Conservation (phyloP, 1,140 invertebrate species). For the Drosophila bipectinata region DNA sequence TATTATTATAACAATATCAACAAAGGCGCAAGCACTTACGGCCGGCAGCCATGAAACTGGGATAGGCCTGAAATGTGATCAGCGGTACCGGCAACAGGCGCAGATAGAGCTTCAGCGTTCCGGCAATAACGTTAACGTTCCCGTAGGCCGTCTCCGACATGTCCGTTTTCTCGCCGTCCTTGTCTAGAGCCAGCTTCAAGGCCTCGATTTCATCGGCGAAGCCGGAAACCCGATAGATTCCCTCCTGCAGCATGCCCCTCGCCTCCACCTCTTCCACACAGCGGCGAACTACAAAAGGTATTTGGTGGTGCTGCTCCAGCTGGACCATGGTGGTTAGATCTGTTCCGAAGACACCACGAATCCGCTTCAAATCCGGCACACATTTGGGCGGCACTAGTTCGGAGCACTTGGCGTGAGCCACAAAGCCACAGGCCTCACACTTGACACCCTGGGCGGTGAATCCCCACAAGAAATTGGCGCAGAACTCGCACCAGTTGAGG, state of each 20-base stretch:
- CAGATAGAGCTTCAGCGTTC: slow-evolving; percentile 94
- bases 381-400: slow-evolving; percentile 94
- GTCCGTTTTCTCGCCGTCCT: slow-evolving; percentile 92
- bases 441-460: slow-evolving; percentile 96
- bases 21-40: slow-evolving; percentile 87
- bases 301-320: slow-evolving; percentile 87
- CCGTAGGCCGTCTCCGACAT: slow-evolving; percentile 89
- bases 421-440: slow-evolving; percentile 96
- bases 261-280: slow-evolving; percentile 94
- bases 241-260: slow-evolving; percentile 92
- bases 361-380: slow-evolving; percentile 93
- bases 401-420: slow-evolving; percentile 93
- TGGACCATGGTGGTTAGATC: slow-evolving; percentile 95
- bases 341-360: slow-evolving; percentile 94
- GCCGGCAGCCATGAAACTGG: slow-evolving; percentile 89
- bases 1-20: not conserved
- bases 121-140: slow-evolving; percentile 94
- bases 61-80: slow-evolving; percentile 94
- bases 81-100: slow-evolving; percentile 93
- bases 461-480: slow-evolving; percentile 97
- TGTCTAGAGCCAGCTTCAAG: slow-evolving; percentile 92
- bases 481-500: slow-evolving; percentile 95
- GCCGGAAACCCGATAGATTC: slow-evolving; percentile 94
- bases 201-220: slow-evolving; percentile 95
- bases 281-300: slow-evolving; percentile 92